These are phyloP conservation scores for Helostoma temminkii DNA, from an alignment of 2,797 vertebrate species.

Conservation along the genomic window DNA sequence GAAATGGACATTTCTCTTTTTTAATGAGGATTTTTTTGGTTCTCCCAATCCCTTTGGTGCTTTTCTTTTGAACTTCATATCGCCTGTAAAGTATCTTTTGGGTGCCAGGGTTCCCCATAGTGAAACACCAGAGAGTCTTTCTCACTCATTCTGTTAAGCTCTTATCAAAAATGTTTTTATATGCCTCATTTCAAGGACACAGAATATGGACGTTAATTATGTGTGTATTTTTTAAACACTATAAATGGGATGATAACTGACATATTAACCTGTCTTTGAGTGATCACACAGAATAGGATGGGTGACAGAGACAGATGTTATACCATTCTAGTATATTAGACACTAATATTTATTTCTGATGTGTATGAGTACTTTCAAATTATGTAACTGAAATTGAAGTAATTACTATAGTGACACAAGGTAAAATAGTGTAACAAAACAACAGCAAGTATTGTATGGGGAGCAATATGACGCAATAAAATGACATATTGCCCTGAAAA, in stretches of 20 bases:
- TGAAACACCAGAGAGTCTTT: slow-evolving; percentile 34
- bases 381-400: slow-evolving; percentile 17
- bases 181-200: slow-evolving; percentile 48
- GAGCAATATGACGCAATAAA: slow-evolving; percentile 1
- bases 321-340: no score
- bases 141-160: slow-evolving; percentile 23
- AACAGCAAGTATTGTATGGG: neutral
- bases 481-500: neutral
- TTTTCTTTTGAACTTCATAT: slow-evolving; percentile 31
- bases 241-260: slow-evolving; percentile 11
- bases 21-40: slow-evolving; percentile 43
- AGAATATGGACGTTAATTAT: slow-evolving; percentile 43
- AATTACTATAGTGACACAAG: neutral
- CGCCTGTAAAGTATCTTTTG: slow-evolving; percentile 28
- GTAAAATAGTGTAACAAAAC: neutral
- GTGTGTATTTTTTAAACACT: slow-evolving; percentile 35
- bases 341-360: no score
- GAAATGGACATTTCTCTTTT: slow-evolving; percentile 23
- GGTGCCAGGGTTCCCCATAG: slow-evolving; percentile 9
- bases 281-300: slow-evolving; percentile 17
- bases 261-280: slow-evolving; percentile 15
- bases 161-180: slow-evolving; percentile 43
- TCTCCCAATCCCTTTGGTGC: slow-evolving; percentile 27
- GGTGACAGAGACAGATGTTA: slow-evolving; percentile 24
- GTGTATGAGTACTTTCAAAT: slow-evolving; percentile 27